A percentile compares a stretch with the other conserved stretches of the same genome.
Conservation (phyloP, 2,797 vertebrate genomes). For the Poeciliopsis turneri region DNA sequence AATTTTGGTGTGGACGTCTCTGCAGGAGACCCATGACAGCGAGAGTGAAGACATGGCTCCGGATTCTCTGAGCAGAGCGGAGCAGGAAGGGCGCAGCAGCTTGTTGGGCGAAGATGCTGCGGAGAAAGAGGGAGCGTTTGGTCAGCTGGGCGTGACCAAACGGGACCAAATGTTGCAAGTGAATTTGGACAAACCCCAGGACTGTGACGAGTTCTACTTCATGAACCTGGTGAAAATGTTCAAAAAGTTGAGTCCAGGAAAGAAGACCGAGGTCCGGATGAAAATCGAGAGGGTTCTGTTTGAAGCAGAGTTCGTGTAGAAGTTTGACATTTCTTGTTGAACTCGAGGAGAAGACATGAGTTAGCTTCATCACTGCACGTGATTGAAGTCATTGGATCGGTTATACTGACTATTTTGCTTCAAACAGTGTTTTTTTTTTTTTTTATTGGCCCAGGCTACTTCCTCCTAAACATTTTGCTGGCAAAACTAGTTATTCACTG, state of each 20-base stretch:
- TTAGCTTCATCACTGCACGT: not conserved
- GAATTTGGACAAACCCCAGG: slow-evolving; percentile 36
- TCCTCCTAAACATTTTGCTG: not conserved
- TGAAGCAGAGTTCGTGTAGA: slow-evolving; percentile 47
- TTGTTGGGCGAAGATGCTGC: not conserved
- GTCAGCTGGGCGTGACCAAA: not conserved
- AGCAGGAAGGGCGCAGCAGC: not conserved
- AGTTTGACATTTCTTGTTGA: not conserved
- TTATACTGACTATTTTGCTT: not conserved
- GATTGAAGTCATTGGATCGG: not conserved
- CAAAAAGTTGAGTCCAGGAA: slow-evolving; percentile 45
- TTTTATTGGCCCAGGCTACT: not conserved
- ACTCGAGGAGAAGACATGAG: not conserved
- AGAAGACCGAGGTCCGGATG: slow-evolving; percentile 44
- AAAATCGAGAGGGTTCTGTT: slow-evolving; percentile 49
- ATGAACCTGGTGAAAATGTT: slow-evolving; percentile 48
- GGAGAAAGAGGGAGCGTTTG: not conserved
- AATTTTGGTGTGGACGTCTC: not conserved
- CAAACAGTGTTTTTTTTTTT: not conserved
- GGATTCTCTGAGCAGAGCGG: not conserved
- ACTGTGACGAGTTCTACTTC: slow-evolving; percentile 58
- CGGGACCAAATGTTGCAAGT: slow-evolving; percentile 36
- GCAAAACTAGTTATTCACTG: too few species aligned
- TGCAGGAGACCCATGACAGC: slow-evolving; percentile 9
- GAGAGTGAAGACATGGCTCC: not conserved